Conservation (phyloP, 2,113 vertebrate species). For the Pterocles burchelli region DNA sequence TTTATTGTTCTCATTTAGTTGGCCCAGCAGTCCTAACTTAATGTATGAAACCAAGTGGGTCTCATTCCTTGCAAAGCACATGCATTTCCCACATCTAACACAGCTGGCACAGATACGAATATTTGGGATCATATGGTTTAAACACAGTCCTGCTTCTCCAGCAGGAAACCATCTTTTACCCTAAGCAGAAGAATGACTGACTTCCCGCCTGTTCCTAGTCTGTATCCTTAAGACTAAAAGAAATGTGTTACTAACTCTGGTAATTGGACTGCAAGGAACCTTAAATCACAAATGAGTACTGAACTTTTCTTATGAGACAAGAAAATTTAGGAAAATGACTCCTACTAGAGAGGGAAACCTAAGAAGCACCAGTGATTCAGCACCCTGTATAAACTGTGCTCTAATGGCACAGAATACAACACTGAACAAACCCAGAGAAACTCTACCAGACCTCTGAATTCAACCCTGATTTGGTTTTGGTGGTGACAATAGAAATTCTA, state of each 20-base stretch:
- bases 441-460: neutral
- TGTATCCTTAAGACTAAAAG: neutral
- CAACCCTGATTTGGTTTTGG: neutral
- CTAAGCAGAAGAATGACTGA: conserved; percentile 2
- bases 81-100: conserved; percentile 57
- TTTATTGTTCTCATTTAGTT: conserved; percentile 28
- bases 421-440: neutral
- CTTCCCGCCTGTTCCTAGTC: neutral
- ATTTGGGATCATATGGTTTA: conserved; percentile 38
- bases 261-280: neutral
- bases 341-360: neutral
- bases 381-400: neutral
- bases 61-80: conserved; percentile 47
- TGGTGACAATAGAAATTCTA: neutral
- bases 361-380: neutral
- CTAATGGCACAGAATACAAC: neutral
- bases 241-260: neutral
- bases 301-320: neutral
- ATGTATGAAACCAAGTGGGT: conserved; percentile 11
- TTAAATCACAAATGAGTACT: neutral
- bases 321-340: neutral
- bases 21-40: conserved; percentile 6
- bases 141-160: conserved; percentile 29
- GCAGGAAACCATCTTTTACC: conserved; percentile 56
- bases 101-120: conserved; percentile 42